phyloP scores from a whole-genome alignment of 2,888 invertebrate species.

The Artemia sinica region DNA sequence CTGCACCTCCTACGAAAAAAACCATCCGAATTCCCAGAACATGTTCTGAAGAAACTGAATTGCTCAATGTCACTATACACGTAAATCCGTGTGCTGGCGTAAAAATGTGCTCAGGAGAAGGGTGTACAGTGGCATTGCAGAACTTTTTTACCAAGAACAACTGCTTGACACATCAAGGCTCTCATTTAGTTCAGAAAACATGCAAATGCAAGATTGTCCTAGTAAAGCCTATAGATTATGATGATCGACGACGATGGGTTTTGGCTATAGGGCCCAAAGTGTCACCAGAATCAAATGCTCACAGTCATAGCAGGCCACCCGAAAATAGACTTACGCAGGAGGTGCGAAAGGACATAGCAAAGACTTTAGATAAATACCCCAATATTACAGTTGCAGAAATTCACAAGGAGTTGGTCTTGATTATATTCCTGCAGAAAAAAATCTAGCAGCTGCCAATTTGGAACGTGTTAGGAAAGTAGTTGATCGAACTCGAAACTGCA shows the following conservation, averaged over 20 bases:
- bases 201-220: background rate
- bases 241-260: background rate
- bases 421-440: background rate
- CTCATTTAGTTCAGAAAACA: background rate
- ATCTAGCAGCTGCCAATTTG: background rate
- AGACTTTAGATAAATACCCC: background rate
- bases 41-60: no score
- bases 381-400: background rate
- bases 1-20: no score
- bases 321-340: background rate
- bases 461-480: background rate
- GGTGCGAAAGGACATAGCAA: background rate
- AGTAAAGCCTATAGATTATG: background rate
- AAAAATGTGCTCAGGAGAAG: background rate
- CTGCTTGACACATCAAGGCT: background rate
- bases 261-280: background rate
- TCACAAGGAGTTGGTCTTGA: background rate
- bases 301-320: background rate
- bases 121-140: background rate
- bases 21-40: no score
- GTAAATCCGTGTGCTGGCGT: background rate
- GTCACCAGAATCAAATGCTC: background rate
- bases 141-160: background rate
- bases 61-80: no score
- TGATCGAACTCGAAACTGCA: background rate